Conservation (phyloP, 2,113 vertebrate genomes). For the Trinectes maculatus region DNA sequence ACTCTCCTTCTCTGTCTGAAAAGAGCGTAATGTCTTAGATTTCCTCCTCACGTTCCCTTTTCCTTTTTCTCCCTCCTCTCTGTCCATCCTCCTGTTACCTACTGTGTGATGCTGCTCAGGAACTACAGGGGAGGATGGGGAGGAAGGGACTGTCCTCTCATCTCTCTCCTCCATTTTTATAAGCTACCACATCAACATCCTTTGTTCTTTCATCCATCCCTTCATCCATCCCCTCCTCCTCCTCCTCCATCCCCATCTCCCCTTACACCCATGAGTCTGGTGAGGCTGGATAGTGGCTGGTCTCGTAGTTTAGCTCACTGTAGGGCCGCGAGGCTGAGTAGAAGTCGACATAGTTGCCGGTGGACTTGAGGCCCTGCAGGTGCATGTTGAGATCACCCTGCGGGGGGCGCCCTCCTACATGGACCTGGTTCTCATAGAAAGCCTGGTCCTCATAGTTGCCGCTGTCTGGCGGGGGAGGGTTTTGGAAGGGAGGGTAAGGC, state of each 20-base stretch:
- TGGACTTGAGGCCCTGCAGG: conserved; percentile 97
- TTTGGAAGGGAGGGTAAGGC: conserved; percentile 96
- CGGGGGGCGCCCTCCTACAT: conserved; percentile 73
- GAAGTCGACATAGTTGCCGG: conserved; percentile 99
- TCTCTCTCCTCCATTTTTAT: conserved; percentile 4
- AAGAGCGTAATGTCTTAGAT: conserved; percentile 37
- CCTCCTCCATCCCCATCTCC: conserved; percentile 21
- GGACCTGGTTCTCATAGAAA: conserved; percentile 82
- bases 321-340: conserved; percentile 98
- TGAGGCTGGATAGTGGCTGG: conserved; percentile 99
- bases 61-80: conserved; percentile 45
- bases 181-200: conserved; percentile 12
- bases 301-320: conserved; percentile 99
- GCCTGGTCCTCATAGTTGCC: conserved; percentile 89
- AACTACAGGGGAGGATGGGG: conserved; percentile 61
- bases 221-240: conserved; percentile 16
- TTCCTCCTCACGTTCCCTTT: conserved; percentile 14
- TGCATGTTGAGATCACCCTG: conserved; percentile 97
- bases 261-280: conserved; percentile 98
- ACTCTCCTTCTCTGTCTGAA: conserved; percentile 20
- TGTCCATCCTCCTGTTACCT: conserved; percentile 51
- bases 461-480: conserved; percentile 85
- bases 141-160: conserved; percentile 46
- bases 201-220: conserved; percentile 1
- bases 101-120: conserved; percentile 66